phyloP scores from a whole-genome alignment of 2,888 invertebrate genomes.

The Liodrosophila aerea region DNA sequence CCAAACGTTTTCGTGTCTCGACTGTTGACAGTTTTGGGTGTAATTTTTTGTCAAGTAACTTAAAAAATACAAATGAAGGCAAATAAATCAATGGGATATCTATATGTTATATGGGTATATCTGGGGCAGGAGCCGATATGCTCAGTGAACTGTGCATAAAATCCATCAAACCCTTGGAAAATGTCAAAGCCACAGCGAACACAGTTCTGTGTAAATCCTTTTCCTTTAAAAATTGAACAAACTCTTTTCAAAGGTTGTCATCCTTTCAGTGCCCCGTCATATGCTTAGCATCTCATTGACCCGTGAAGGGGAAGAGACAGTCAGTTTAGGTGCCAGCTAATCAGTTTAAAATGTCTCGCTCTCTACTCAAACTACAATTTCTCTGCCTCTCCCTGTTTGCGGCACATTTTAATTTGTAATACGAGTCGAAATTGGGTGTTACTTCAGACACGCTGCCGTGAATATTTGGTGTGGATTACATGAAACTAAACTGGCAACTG shows the following conservation, averaged over 20 bases:
- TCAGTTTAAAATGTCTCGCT: slow-evolving; percentile 59
- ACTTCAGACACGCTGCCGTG: slow-evolving; percentile 71
- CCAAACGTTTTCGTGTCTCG: slow-evolving; percentile 19
- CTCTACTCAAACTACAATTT: too few species aligned
- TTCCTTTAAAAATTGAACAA: slow-evolving; percentile 62
- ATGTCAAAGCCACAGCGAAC: slow-evolving; percentile 68
- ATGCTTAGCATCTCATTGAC: slow-evolving; percentile 76
- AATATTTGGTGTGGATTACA: slow-evolving; percentile 70
- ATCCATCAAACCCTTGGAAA: slow-evolving; percentile 60
- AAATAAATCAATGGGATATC: slow-evolving; percentile 61
- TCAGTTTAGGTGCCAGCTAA: slow-evolving; percentile 51
- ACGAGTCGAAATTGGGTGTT: slow-evolving; percentile 76
- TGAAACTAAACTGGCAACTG: slow-evolving; percentile 28
- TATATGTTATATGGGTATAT: slow-evolving; percentile 1
- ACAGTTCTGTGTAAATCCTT: slow-evolving; percentile 61
- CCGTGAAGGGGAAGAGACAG: slow-evolving; percentile 50
- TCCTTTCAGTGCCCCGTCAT: slow-evolving; percentile 67
- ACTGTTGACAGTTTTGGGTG: slow-evolving; percentile 67
- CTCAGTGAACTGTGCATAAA: slow-evolving; percentile 60
- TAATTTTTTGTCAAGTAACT: slow-evolving; percentile 41
- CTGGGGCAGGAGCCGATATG: slow-evolving; percentile 30
- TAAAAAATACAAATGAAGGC: slow-evolving; percentile 53
- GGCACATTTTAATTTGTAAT: slow-evolving; percentile 79
- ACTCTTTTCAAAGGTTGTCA: slow-evolving; percentile 58
- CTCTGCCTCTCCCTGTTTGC: slow-evolving; percentile 57